Evolutionary conservation across 1,140 invertebrate genomes (phyloP).

Genomic region (Rhopalosiphum padi): DNA sequence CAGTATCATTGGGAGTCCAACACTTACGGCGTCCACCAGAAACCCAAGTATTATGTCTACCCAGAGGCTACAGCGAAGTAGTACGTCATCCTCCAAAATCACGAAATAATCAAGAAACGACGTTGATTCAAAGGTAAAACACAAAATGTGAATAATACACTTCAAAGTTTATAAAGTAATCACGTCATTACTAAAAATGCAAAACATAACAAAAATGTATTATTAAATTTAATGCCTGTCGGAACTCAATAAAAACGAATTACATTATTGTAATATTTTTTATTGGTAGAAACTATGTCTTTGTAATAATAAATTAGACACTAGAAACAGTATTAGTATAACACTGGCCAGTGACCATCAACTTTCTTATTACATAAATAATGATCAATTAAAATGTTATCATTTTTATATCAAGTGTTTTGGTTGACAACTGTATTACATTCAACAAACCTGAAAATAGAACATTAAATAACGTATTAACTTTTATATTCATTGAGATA

Average conservation of each 20-base stretch:
- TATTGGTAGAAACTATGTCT: neutral
- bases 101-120: neutral
- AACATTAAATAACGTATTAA: neutral
- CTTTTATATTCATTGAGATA: neutral
- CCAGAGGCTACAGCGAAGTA: slow-evolving; percentile 26
- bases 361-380: neutral
- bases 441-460: neutral
- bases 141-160: neutral
- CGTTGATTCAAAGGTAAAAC: neutral
- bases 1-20: slow-evolving; percentile 52
- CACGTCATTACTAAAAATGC: neutral
- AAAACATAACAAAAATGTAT: neutral
- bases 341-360: neutral
- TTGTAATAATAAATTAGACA: neutral
- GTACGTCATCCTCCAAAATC: neutral
- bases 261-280: neutral
- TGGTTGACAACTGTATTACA: neutral
- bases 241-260: neutral
- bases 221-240: neutral
- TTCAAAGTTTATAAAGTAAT: neutral
- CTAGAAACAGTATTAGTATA: too few relatives aligned
- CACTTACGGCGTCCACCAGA: slow-evolving; percentile 22
- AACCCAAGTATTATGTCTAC: slow-evolving; percentile 22
- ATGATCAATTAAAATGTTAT: neutral
- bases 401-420: neutral